Evolutionary conservation across 2,888 invertebrate species (phyloP).

Genomic region (Cantharis rufa): DNA sequence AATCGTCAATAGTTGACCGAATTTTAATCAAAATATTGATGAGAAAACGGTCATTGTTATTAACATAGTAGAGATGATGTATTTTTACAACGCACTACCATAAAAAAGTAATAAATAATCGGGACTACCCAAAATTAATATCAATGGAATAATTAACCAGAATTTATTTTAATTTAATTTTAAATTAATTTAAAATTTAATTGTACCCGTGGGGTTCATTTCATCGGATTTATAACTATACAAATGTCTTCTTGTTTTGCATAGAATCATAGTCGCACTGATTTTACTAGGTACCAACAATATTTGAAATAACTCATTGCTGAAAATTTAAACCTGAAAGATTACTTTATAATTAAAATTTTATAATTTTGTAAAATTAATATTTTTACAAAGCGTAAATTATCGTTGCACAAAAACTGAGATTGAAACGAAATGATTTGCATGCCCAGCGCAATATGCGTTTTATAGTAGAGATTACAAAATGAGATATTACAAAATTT

Average conservation of each 20-base stretch:
- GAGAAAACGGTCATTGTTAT: neutral
- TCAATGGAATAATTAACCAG: too few relatives aligned
- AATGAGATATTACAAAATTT: neutral
- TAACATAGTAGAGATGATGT: too few relatives aligned
- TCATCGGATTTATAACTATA: neutral
- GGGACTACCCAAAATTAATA: neutral
- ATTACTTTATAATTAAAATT: too few relatives aligned
- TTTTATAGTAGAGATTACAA: neutral
- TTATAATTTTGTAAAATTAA: too few relatives aligned
- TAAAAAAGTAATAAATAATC: neutral
- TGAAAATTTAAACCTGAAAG: too few relatives aligned
- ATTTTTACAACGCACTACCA: too few relatives aligned
- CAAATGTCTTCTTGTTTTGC: too few relatives aligned
- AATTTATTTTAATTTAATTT: too few relatives aligned
- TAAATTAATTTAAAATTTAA: too few relatives aligned
- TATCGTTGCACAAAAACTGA: neutral
- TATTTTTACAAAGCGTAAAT: neutral
- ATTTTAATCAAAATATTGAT: neutral
- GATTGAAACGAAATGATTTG: neutral
- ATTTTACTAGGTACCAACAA: too few relatives aligned
- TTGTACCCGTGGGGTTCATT: neutral
- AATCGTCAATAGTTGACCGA: neutral
- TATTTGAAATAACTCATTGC: too few relatives aligned
- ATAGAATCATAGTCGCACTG: too few relatives aligned
- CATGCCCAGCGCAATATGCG: neutral